phyloP scores from a whole-genome alignment of 2,113 vertebrate species.

The Pseudorasbora parva region DNA sequence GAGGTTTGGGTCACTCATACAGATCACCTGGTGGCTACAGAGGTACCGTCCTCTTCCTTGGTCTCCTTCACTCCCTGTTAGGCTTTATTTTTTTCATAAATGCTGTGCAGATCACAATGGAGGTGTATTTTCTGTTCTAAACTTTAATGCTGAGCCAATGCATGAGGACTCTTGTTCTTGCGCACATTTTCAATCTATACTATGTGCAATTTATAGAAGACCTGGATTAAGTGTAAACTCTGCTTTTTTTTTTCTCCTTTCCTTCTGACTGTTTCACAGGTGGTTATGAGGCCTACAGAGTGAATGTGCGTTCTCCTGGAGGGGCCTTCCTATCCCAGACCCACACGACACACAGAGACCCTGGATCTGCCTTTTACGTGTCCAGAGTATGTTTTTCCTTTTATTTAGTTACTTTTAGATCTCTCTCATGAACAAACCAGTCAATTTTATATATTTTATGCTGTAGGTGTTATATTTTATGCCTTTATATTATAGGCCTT shows the following conservation, averaged over 20 bases:
- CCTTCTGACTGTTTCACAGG: background rate
- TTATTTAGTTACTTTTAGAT: too few relatives aligned
- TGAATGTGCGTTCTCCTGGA: constrained; percentile 74
- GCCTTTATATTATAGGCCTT: too few relatives aligned
- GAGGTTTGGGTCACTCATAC: constrained; percentile 76
- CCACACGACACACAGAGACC: constrained; percentile 78
- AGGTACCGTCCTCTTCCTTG: constrained; percentile 72
- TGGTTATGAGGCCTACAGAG: constrained; percentile 80
- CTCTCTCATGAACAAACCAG: too few relatives aligned
- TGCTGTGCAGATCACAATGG: background rate
- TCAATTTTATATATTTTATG: background rate
- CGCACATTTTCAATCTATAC: background rate
- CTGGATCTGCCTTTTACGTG: constrained; percentile 77
- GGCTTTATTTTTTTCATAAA: background rate
- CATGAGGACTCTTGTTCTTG: background rate
- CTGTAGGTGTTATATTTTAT: background rate
- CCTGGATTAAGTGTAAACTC: background rate
- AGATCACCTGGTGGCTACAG: constrained; percentile 82
- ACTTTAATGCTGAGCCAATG: background rate
- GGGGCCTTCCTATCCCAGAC: constrained; percentile 78
- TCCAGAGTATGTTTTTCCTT: constrained; percentile 72
- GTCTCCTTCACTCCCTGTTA: background rate
- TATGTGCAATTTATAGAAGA: background rate
- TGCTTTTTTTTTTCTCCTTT: background rate
- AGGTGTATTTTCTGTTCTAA: background rate